Percentiles rank a stretch among this genome's conserved stretches.
These are phyloP conservation scores for Listronotus oregonensis DNA, from an alignment of 1,140 invertebrate genomes.

Conservation along the genomic window DNA sequence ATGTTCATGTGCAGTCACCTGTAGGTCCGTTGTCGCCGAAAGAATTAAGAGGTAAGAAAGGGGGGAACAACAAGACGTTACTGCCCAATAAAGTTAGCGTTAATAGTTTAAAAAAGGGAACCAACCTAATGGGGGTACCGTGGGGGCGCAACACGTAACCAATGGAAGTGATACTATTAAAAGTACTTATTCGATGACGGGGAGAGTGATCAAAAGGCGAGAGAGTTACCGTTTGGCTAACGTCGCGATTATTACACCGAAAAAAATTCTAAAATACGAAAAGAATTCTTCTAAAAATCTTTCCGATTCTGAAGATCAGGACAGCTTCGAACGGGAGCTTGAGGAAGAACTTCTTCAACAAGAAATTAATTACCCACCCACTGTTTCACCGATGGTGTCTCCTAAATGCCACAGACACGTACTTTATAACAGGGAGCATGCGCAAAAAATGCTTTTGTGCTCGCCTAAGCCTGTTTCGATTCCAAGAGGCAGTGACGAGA, in stretches of 20 bases:
- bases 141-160: background rate
- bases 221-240: slow-evolving; percentile 87
- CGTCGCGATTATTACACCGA: slow-evolving; percentile 64
- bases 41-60: slow-evolving; percentile 65
- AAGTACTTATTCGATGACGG: background rate
- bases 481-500: slow-evolving; percentile 60
- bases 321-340: slow-evolving; percentile 64
- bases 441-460: slow-evolving; percentile 53
- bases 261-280: slow-evolving; percentile 46
- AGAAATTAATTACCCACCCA: slow-evolving; percentile 72
- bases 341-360: slow-evolving; percentile 68
- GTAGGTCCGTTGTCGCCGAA: slow-evolving; percentile 65
- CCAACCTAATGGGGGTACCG: slow-evolving; percentile 8
- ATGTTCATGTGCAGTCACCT: slow-evolving; percentile 72
- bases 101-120: slow-evolving; percentile 27
- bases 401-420: slow-evolving; percentile 46
- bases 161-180: background rate
- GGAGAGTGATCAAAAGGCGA: slow-evolving; percentile 68
- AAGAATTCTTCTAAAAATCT: slow-evolving; percentile 37
- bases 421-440: slow-evolving; percentile 53
- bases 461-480: slow-evolving; percentile 62
- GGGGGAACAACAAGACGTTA: slow-evolving; percentile 1
- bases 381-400: slow-evolving; percentile 62
- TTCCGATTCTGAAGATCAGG: slow-evolving; percentile 47
- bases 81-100: slow-evolving; percentile 21